Conservation (phyloP, 2,113 vertebrate species). For the Hassar affinis region DNA sequence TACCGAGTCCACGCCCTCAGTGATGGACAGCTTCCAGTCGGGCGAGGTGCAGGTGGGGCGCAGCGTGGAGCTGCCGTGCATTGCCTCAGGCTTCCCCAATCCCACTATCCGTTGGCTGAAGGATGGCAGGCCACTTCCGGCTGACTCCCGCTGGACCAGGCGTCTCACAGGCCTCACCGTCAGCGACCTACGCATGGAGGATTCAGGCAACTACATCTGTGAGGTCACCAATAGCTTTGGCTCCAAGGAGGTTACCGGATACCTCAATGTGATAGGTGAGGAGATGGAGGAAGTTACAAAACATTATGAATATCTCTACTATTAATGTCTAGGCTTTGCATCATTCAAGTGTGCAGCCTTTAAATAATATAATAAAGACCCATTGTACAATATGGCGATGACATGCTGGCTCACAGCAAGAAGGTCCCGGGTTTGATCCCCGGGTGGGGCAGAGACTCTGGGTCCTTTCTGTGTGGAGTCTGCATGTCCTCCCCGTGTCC, state of each 20-base stretch:
- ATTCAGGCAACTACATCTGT: conserved; percentile 95
- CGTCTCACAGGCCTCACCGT: conserved; percentile 88
- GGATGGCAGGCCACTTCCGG: conserved; percentile 87
- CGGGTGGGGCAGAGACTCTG: too few relatives aligned
- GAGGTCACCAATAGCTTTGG: conserved; percentile 98
- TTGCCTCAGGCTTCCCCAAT: conserved; percentile 93
- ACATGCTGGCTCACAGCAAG: too few relatives aligned
- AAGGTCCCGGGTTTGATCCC: too few relatives aligned
- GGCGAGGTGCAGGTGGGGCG: conserved; percentile 83
- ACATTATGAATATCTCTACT: background rate
- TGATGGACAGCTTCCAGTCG: conserved; percentile 94
- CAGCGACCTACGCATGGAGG: conserved; percentile 87
- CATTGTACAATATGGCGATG: background rate
- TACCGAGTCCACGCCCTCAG: conserved; percentile 88
- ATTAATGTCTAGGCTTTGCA: background rate
- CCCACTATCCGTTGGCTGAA: conserved; percentile 94
- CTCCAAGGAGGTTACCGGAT: conserved; percentile 90
- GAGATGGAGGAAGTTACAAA: background rate
- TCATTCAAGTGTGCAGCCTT: background rate
- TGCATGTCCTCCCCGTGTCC: too few relatives aligned
- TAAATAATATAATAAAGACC: background rate
- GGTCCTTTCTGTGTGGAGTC: too few relatives aligned
- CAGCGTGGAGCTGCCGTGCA: conserved; percentile 88
- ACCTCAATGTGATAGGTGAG: conserved; percentile 89
- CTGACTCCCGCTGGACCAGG: conserved; percentile 89